Evolutionary conservation across 2,888 invertebrate genomes (phyloP).

Genomic region (Smittia aterrima): DNA sequence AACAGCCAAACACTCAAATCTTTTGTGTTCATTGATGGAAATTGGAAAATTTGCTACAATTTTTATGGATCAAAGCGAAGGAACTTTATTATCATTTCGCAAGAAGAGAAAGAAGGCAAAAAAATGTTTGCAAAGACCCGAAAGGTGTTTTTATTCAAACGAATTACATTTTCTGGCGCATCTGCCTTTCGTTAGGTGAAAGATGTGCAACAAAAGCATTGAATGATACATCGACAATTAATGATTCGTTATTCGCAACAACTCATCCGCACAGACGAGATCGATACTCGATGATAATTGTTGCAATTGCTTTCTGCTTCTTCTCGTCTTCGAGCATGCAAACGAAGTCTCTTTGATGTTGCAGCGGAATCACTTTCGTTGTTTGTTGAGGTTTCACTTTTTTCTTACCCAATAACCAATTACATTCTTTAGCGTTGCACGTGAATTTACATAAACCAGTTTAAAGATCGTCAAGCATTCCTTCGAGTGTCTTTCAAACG

Average conservation of each 20-base stretch:
- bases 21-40: constrained; percentile 7
- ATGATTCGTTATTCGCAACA: neutral
- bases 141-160: constrained; percentile 27
- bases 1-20: constrained; percentile 1
- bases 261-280: neutral
- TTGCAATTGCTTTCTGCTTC: neutral
- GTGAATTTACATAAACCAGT: constrained; percentile 36
- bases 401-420: constrained; percentile 24
- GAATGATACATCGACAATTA: constrained; percentile 17
- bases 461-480: neutral
- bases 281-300: neutral
- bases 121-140: neutral
- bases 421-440: constrained; percentile 5
- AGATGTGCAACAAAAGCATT: neutral
- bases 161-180: neutral
- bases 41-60: constrained; percentile 39
- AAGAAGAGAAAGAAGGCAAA: neutral
- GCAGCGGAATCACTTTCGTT: constrained; percentile 30
- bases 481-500: neutral
- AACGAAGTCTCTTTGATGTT: constrained; percentile 2
- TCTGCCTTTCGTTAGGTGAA: neutral
- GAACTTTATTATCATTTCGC: neutral
- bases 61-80: constrained; percentile 3
- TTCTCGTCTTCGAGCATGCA: neutral
- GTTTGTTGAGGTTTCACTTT: constrained; percentile 25